Conservation (phyloP, 2,113 vertebrate species). For the Pitta sordida region DNA sequence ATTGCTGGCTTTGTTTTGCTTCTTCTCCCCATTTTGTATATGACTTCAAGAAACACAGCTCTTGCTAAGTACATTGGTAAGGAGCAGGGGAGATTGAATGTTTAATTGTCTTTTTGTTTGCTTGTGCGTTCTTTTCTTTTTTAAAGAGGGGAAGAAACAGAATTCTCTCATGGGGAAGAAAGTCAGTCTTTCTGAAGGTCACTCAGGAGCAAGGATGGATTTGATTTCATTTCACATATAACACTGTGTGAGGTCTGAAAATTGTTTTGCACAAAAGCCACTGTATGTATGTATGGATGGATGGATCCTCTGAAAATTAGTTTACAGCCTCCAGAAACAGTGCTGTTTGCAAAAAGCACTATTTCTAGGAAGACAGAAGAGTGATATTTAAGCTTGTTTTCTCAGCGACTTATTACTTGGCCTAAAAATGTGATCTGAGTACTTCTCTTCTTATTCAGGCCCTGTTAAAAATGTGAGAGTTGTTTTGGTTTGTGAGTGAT, state of each 20-base stretch:
- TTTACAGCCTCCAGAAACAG: not conserved
- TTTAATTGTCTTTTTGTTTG: constrained; percentile 2
- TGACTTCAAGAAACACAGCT: not conserved
- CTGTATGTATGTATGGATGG: not conserved
- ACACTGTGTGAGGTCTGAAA: not conserved
- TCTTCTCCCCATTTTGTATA: not conserved
- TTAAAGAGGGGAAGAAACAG: not conserved
- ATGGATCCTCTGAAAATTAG: not conserved
- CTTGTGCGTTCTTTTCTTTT: not conserved
- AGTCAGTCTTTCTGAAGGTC: not conserved
- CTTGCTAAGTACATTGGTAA: not conserved
- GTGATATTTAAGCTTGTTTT: not conserved
- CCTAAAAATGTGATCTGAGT: not conserved
- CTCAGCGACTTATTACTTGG: not conserved
- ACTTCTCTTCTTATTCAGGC: not conserved
- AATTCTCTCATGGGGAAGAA: not conserved
- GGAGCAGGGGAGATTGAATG: not conserved
- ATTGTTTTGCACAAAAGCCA: not conserved
- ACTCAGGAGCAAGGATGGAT: not conserved
- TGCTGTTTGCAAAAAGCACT: not conserved
- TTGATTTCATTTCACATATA: not conserved
- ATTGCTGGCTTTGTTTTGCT: not conserved
- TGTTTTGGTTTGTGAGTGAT: not conserved
- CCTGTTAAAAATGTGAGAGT: not conserved
- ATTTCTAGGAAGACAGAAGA: not conserved